Evolutionary conservation across 2,888 invertebrate genomes (phyloP).

Genomic region (Pammene aurita): DNA sequence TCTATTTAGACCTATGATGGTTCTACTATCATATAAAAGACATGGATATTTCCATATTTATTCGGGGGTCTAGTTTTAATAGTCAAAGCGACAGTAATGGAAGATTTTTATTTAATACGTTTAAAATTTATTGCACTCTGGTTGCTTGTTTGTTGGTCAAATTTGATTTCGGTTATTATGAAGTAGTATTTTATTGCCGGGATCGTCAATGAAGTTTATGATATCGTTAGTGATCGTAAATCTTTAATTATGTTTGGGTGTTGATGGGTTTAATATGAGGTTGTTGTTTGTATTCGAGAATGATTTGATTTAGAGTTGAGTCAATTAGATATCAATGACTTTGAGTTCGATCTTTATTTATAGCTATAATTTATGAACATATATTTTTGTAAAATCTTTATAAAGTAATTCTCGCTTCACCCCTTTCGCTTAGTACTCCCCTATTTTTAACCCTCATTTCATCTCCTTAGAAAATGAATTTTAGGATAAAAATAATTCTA

Average conservation of each 20-base stretch:
- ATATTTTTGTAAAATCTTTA: too few species aligned
- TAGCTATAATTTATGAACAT: neutral
- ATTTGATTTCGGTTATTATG: constrained; percentile 70
- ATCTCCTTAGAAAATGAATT: too few species aligned
- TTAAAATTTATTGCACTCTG: constrained; percentile 73
- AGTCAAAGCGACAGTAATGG: constrained; percentile 52
- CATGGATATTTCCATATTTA: constrained; percentile 24
- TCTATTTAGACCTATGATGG: constrained; percentile 49
- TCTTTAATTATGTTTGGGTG: constrained; percentile 53
- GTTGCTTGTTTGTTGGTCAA: constrained; percentile 66
- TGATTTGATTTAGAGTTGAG: constrained; percentile 31
- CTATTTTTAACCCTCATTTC: too few species aligned
- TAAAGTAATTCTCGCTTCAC: too few species aligned
- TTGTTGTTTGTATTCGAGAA: constrained; percentile 25
- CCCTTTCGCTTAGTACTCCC: too few species aligned
- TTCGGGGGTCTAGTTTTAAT: constrained; percentile 49
- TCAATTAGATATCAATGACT: constrained; percentile 16
- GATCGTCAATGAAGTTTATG: constrained; percentile 66
- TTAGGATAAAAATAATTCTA: too few species aligned
- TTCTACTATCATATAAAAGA: neutral
- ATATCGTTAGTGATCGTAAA: constrained; percentile 59
- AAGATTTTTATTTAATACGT: constrained; percentile 72
- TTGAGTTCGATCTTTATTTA: neutral
- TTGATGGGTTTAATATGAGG: constrained; percentile 43
- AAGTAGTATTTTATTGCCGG: constrained; percentile 71